phyloP scores from a whole-genome alignment of 1,140 invertebrate genomes.

The Eupristina koningsbergeri region DNA sequence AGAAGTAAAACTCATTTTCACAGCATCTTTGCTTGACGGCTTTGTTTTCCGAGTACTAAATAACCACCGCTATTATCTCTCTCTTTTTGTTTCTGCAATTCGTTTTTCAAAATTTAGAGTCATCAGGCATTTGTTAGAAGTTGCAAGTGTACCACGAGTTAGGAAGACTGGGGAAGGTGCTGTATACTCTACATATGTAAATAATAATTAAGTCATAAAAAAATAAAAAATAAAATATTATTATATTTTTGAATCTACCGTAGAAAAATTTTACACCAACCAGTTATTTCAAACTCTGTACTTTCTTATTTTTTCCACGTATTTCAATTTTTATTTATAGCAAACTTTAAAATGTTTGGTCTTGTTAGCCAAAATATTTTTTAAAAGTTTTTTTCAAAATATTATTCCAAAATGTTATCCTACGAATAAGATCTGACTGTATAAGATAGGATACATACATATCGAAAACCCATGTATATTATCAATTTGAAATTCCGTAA shows the following conservation, averaged over 20 bases:
- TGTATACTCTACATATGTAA: background rate
- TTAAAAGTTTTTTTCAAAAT: too few species aligned
- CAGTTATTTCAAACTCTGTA: too few species aligned
- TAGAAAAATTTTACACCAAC: too few species aligned
- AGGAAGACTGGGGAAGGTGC: background rate
- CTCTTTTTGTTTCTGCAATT: background rate
- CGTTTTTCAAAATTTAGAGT: too few species aligned
- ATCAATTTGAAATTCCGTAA: background rate
- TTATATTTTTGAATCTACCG: too few species aligned
- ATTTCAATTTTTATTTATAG: too few species aligned
- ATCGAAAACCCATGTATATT: background rate
- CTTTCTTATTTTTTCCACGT: too few species aligned
- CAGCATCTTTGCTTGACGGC: background rate
- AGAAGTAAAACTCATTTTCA: background rate
- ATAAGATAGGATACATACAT: background rate
- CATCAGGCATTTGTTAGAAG: too few species aligned
- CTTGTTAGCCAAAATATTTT: too few species aligned
- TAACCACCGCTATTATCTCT: slow-evolving; percentile 25
- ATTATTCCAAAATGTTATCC: background rate
- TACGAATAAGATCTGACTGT: background rate
- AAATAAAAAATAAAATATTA: background rate
- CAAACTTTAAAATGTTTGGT: too few species aligned
- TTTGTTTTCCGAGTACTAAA: slow-evolving; percentile 29
- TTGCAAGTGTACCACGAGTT: too few species aligned
- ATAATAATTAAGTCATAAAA: background rate